Percentiles rank a stretch among this genome's conserved stretches.
These are phyloP conservation scores for Caretta caretta DNA, from an alignment of 2,113 vertebrate genomes.

Conservation along the genomic window DNA sequence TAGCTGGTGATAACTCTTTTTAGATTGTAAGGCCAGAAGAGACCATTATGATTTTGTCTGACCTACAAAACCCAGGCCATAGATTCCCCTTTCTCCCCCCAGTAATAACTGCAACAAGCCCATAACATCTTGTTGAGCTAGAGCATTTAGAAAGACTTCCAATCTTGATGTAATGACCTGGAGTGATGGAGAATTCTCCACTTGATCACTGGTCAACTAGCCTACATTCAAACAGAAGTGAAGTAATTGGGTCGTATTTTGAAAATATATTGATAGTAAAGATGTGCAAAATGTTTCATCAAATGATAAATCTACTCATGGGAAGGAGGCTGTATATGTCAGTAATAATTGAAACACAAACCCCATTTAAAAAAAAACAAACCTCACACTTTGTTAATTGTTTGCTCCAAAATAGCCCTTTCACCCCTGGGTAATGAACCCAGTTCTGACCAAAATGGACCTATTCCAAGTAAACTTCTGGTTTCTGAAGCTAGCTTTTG, in stretches of 20 bases:
- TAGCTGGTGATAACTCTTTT: neutral
- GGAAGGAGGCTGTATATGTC: neutral
- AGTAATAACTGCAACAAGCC: neutral
- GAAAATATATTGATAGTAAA: neutral
- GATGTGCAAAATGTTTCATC: neutral
- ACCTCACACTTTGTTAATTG: neutral
- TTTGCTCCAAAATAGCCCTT: neutral
- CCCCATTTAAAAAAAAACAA: neutral
- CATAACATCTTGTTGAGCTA: fast-evolving
- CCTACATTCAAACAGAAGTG: fast-evolving
- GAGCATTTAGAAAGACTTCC: neutral
- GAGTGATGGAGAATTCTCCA: neutral
- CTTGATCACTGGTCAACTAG: neutral
- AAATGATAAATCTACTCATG: neutral
- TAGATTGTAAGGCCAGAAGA: neutral
- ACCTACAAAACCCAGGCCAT: neutral
- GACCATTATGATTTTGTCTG: neutral
- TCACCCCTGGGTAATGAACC: neutral
- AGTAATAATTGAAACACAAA: neutral
- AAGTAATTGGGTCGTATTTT: neutral
- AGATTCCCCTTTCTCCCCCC: fast-evolving
- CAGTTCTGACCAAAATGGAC: neutral
- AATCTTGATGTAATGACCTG: neutral
- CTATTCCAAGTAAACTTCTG: neutral
- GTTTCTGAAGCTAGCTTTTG: neutral